phyloP scores from a whole-genome alignment of 2,113 vertebrate genomes.

The Sardina pilchardus region DNA sequence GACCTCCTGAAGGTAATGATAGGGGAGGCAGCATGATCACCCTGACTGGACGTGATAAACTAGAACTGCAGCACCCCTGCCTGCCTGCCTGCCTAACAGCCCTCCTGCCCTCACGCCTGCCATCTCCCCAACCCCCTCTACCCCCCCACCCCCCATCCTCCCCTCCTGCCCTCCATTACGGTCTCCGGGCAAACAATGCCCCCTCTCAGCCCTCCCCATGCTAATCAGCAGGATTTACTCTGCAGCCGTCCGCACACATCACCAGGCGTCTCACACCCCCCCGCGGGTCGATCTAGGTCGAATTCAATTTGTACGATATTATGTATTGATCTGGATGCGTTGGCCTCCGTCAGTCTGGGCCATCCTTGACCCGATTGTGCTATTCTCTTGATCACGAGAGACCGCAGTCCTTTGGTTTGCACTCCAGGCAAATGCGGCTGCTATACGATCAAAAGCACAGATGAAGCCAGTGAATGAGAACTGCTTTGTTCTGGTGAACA shows the following conservation, averaged over 20 bases:
- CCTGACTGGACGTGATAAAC: constrained; percentile 63
- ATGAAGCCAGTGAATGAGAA: neutral
- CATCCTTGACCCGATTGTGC: constrained; percentile 68
- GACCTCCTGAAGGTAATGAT: constrained; percentile 62
- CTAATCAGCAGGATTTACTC: constrained; percentile 75
- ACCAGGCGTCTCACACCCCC: constrained; percentile 62
- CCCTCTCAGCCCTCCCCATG: constrained; percentile 22
- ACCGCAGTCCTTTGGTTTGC: constrained; percentile 35
- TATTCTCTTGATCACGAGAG: constrained; percentile 60
- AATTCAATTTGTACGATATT: constrained; percentile 85
- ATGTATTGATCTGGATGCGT: constrained; percentile 73
- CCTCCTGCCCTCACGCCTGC: no score
- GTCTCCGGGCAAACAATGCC: neutral
- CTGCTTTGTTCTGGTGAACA: constrained; percentile 7
- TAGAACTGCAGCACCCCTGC: constrained; percentile 35
- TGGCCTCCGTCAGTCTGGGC: constrained; percentile 51
- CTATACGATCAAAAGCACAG: neutral
- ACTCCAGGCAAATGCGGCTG: constrained; percentile 12
- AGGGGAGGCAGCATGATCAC: constrained; percentile 52
- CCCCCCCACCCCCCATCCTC: neutral
- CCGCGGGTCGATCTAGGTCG: constrained; percentile 76
- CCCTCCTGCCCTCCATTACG: constrained; percentile 9
- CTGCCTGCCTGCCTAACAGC: constrained; percentile 33
- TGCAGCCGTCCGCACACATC: constrained; percentile 66
- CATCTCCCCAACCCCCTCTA: constrained; percentile 25